Percentiles rank a stretch among this genome's conserved stretches.
phyloP scores from a whole-genome alignment of 1,140 invertebrate species.

The Drosophila burlai region DNA sequence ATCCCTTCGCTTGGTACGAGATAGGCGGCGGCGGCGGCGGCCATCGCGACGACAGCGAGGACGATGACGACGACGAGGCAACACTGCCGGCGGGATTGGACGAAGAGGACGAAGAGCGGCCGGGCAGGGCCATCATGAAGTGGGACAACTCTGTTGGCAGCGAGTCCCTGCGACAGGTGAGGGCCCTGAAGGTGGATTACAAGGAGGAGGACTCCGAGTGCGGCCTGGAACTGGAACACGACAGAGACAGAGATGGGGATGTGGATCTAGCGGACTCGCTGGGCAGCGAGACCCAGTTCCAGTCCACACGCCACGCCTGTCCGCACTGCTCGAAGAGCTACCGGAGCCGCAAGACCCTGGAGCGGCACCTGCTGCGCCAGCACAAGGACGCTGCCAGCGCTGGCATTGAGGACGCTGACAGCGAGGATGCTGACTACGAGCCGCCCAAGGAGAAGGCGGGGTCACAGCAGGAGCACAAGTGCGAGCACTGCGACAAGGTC shows the following conservation, averaged over 20 bases:
- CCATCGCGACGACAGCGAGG: conserved; percentile 29
- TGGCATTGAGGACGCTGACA: conserved; percentile 10
- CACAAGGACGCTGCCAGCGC: conserved; percentile 33
- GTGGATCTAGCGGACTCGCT: conserved; percentile 6
- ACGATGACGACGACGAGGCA: conserved; percentile 18
- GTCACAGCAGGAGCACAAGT: conserved; percentile 50
- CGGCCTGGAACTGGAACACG: conserved; percentile 18
- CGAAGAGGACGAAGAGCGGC: conserved; percentile 16
- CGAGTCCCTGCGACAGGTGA: conserved; percentile 37
- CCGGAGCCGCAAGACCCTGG: conserved; percentile 55
- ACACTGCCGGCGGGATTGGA: background rate
- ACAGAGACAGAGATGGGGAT: conserved; percentile 18
- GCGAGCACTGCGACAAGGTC: conserved; percentile 62
- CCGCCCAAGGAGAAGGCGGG: conserved; percentile 17
- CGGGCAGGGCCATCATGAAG: conserved; percentile 53
- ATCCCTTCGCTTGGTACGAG: conserved; percentile 64
- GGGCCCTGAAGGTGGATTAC: conserved; percentile 58
- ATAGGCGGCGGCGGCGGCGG: conserved; percentile 14
- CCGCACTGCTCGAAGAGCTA: conserved; percentile 56
- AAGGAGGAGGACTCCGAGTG: conserved; percentile 58
- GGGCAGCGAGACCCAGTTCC: background rate
- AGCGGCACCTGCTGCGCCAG: conserved; percentile 58
- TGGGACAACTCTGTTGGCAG: conserved; percentile 33
- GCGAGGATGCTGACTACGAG: conserved; percentile 48
- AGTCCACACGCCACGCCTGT: conserved; percentile 22